phyloP scores from a whole-genome alignment of 2,888 invertebrate genomes.

The Ophion obscuratus region DNA sequence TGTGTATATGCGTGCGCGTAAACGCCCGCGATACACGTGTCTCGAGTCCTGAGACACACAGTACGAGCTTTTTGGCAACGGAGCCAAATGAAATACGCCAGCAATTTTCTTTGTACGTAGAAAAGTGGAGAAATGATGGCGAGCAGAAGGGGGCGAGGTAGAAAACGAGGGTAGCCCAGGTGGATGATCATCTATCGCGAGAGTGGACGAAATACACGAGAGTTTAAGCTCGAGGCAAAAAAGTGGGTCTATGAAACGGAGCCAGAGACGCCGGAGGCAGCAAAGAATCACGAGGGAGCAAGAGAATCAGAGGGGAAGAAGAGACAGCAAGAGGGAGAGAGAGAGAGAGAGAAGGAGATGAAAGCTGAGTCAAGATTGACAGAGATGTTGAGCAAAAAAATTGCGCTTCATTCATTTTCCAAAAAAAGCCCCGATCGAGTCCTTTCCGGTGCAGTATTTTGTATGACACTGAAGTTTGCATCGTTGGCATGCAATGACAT shows the following conservation, averaged over 20 bases:
- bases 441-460: background rate
- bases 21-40: conserved; percentile 4
- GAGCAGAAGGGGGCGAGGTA: conserved; percentile 40
- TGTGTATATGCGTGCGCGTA: background rate
- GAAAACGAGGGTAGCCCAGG: conserved; percentile 14
- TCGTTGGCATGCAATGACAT: no score
- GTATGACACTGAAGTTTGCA: background rate
- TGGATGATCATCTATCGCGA: conserved; percentile 69
- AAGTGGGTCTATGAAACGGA: conserved; percentile 67
- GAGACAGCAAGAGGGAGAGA: conserved; percentile 23
- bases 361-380: conserved; percentile 35
- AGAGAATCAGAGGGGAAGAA: no score
- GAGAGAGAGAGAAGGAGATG: conserved; percentile 17
- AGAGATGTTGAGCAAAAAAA: conserved; percentile 36
- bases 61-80: conserved; percentile 58
- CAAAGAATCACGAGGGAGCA: conserved; percentile 7
- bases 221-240: conserved; percentile 59
- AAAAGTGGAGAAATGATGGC: conserved; percentile 32
- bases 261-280: conserved; percentile 65
- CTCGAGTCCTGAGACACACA: background rate
- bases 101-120: conserved; percentile 60
- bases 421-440: conserved; percentile 39
- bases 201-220: conserved; percentile 73
- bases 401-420: conserved; percentile 53
- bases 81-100: conserved; percentile 67